Base-by-base conservation (phyloP, 1,140 invertebrate genomes). In the Drusus annulatus region DNA sequence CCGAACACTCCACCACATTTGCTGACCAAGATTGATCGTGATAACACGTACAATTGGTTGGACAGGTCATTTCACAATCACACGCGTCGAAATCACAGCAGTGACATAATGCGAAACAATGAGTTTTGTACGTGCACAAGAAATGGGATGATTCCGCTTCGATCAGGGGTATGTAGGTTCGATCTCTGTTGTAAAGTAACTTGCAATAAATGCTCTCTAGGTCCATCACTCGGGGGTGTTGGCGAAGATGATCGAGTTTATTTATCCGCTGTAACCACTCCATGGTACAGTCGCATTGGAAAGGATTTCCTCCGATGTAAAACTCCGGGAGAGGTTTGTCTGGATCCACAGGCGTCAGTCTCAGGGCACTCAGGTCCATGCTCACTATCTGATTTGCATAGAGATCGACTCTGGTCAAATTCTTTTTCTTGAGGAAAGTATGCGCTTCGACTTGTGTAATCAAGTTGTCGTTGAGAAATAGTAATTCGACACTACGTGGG, bases 21-120 rank as follows among this genome's bases (percentile, higher is more conserved):
- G 95, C 94, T 16, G 95, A 94, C 97, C 97, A 98, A 51, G 95
- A 94, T 86, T 97, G 96, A 88, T 98, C 96, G 86, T 98, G 96
- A 91, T 97, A 98, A 86, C 97, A 98, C 17, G 95, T 96, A 89
- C 97, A 98, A 87, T 98, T 97, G 58, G 93, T 94, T 16, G 97
- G 97, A 87, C 97, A 98, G 68, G 95, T 97, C 96, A 97, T 97
- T 91, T 97, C 95, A 89, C 96, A 98, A 90, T 97, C 96, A 90
- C 97, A 98, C 68, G 96, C 96, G 86, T 97, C 96, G 87, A 97
- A 98, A 87, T 97, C 96, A 88, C 97, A 98, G 90, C 97, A 98
- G 86, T 98, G 96, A 85, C 97, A 98, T 54, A 97, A 91, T 3
- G 96, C 94, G 87, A 97, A 98, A 89, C 97, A 98, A 85, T 98